Conservation (phyloP, 2,797 vertebrate genomes). For the Danio jaintianensis region DNA sequence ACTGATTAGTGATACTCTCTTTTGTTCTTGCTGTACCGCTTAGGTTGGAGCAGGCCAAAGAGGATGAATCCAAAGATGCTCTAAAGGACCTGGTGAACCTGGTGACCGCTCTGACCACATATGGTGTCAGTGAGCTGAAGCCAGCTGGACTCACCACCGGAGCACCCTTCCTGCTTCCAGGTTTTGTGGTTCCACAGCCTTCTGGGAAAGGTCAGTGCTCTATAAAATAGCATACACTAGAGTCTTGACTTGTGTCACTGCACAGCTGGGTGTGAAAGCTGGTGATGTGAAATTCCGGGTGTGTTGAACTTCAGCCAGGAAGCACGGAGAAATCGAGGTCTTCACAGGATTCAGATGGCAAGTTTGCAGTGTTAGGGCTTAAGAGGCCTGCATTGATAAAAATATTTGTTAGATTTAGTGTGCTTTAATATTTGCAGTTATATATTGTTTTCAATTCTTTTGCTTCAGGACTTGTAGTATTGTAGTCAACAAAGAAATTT, state of each 20-base stretch:
- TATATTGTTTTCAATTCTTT: not conserved
- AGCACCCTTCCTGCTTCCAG: slow-evolving; percentile 94
- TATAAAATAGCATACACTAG: slow-evolving; percentile 32
- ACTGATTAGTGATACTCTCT: not conserved
- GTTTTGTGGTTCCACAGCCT: slow-evolving; percentile 93
- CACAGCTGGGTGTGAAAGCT: slow-evolving; percentile 27
- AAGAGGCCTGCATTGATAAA: slow-evolving; percentile 1
- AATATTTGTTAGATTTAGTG: slow-evolving; percentile 11
- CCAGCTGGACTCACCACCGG: slow-evolving; percentile 93
- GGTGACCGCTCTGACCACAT: slow-evolving; percentile 94
- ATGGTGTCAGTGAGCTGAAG: slow-evolving; percentile 92
- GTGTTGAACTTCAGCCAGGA: slow-evolving; percentile 23
- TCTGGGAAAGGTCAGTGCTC: slow-evolving; percentile 88
- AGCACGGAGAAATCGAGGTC: not conserved
- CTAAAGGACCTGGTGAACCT: slow-evolving; percentile 96
- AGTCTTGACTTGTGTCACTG: slow-evolving; percentile 23
- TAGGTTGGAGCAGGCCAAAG: slow-evolving; percentile 97
- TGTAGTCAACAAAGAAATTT: not conserved
- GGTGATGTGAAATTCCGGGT: slow-evolving; percentile 45
- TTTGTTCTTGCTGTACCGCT: not conserved
- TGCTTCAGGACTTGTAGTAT: not conserved
- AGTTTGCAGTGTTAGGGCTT: slow-evolving; percentile 8
- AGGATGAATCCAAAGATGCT: slow-evolving; percentile 94
- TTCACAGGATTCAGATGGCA: not conserved
- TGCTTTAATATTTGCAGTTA: not conserved